Evolutionary conservation across 2,113 vertebrate species (phyloP).

Genomic region (Ageneiosus marmoratus): DNA sequence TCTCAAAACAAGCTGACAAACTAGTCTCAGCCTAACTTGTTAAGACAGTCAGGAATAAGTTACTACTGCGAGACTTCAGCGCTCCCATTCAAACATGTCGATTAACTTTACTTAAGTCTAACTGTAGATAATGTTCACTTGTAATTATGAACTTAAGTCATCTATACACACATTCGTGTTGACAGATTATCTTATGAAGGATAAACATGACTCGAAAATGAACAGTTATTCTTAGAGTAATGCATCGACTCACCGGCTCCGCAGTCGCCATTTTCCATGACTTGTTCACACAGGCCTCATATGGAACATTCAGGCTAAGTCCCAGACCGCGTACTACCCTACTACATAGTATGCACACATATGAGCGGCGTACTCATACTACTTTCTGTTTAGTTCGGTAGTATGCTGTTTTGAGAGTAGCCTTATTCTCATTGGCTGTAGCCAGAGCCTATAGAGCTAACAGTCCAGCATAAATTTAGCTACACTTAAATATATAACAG

Average conservation of each 20-base stretch:
- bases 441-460: neutral
- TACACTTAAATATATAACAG: neutral
- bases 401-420: conserved; percentile 1
- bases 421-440: neutral
- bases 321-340: conserved; percentile 40
- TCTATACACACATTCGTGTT: neutral
- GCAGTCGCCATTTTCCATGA: conserved; percentile 96
- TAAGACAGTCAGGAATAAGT: neutral
- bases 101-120: conserved; percentile 35
- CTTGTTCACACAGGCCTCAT: conserved; percentile 69
- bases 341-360: conserved; percentile 9
- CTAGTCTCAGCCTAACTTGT: conserved; percentile 23
- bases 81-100: conserved; percentile 47
- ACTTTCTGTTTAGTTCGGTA: neutral
- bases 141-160: neutral
- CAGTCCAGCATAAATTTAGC: neutral
- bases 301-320: conserved; percentile 68
- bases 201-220: neutral
- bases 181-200: neutral
- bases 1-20: neutral
- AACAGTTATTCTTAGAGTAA: conserved; percentile 50
- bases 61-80: neutral
- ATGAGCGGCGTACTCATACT: neutral
- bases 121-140: neutral
- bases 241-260: conserved; percentile 90